These are phyloP conservation scores for Xylocopa sonorina DNA, from an alignment of 1,140 invertebrate genomes.

Conservation along the genomic window DNA sequence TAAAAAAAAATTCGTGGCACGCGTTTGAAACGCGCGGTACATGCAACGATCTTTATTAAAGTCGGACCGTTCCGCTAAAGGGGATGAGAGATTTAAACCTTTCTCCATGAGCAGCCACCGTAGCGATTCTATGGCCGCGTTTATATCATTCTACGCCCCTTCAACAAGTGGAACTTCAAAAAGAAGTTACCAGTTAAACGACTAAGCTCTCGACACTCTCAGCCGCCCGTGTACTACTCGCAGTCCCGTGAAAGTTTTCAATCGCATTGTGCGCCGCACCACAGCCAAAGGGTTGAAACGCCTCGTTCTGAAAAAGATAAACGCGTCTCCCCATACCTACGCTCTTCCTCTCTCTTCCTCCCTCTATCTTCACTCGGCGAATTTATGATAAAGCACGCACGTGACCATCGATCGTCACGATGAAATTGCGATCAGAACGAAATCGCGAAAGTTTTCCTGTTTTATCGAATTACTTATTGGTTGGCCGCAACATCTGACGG, in stretches of 20 bases:
- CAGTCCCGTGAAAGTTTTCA: conserved; percentile 19
- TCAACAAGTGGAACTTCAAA: conserved; percentile 34
- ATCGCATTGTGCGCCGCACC: neutral
- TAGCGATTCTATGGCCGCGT: conserved; percentile 34
- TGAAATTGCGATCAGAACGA: neutral
- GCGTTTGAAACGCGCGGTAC: conserved; percentile 12
- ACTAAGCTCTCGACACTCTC: conserved; percentile 2
- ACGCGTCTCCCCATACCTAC: neutral
- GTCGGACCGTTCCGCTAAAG: conserved; percentile 20
- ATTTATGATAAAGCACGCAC: neutral
- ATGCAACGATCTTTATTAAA: conserved; percentile 41
- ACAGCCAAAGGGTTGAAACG: neutral
- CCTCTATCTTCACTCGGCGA: neutral
- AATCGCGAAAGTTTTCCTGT: no score
- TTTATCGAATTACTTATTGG: no score
- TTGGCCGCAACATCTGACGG: no score
- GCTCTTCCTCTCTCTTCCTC: no score
- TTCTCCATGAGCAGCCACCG: neutral
- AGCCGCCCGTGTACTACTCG: neutral
- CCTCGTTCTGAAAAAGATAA: neutral
- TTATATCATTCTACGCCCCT: conserved; percentile 30
- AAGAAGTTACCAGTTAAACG: conserved; percentile 36
- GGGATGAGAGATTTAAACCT: conserved; percentile 37
- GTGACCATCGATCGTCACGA: neutral
- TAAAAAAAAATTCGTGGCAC: neutral